Conservation (phyloP, 2,888 invertebrate species). For the Philereme transversata region DNA sequence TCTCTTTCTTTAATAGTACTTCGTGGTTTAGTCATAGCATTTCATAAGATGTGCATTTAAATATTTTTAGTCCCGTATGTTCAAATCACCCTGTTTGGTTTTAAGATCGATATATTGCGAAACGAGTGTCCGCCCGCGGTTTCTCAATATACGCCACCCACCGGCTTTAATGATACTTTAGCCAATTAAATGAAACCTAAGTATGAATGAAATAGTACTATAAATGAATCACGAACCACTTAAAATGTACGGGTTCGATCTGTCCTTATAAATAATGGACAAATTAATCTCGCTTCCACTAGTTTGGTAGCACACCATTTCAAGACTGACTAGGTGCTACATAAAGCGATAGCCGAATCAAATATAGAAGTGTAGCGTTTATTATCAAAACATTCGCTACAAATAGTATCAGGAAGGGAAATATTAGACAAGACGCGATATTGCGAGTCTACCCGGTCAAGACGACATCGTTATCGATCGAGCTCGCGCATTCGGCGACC, state of each 20-base stretch:
- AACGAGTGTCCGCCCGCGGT: slow-evolving; percentile 48
- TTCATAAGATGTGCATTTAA: neutral
- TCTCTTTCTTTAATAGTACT: no score
- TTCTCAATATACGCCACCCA: slow-evolving; percentile 65
- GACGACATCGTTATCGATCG: slow-evolving; percentile 82
- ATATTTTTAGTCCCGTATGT: neutral
- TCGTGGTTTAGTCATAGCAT: no score
- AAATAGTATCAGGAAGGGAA: slow-evolving; percentile 51
- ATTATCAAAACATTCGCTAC: slow-evolving; percentile 47
- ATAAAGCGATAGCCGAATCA: slow-evolving; percentile 29
- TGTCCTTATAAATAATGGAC: slow-evolving; percentile 28
- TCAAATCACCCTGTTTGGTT: slow-evolving; percentile 22
- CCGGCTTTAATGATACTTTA: slow-evolving; percentile 42
- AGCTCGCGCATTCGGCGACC: slow-evolving; percentile 59
- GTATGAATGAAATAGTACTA: slow-evolving; percentile 18
- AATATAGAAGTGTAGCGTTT: slow-evolving; percentile 30
- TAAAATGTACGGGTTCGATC: slow-evolving; percentile 26
- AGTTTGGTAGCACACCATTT: slow-evolving; percentile 9
- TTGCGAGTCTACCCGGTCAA: slow-evolving; percentile 57
- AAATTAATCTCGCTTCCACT: slow-evolving; percentile 23
- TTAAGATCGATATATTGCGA: slow-evolving; percentile 60
- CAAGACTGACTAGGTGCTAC: slow-evolving; percentile 9
- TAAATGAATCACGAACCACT: slow-evolving; percentile 22
- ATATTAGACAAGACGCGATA: slow-evolving; percentile 52
- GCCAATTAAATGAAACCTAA: slow-evolving; percentile 29